Evolutionary conservation across 2,797 vertebrate genomes (phyloP).

Genomic region (Trematomus bernacchii): DNA sequence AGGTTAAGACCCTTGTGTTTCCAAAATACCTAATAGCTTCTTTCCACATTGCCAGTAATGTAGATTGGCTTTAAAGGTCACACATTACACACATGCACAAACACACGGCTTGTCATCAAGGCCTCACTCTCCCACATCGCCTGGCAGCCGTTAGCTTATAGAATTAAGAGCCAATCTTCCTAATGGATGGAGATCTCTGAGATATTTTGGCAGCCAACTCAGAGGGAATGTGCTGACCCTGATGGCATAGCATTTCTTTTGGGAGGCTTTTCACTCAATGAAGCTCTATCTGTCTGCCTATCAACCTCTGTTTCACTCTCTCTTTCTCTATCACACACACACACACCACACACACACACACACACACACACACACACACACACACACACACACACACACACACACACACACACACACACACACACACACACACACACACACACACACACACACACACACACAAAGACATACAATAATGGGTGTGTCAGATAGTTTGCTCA

Average conservation of each 20-base stretch:
- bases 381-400: slow-evolving; percentile 1
- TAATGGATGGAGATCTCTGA: slow-evolving; percentile 73
- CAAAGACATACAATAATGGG: slow-evolving; percentile 37
- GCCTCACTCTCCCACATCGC: slow-evolving; percentile 45
- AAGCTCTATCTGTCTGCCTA: slow-evolving; percentile 29
- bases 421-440: slow-evolving; percentile 3
- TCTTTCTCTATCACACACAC: background rate
- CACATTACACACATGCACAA: background rate
- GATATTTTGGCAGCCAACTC: slow-evolving; percentile 61
- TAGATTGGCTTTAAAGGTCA: slow-evolving; percentile 84
- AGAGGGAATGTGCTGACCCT: slow-evolving; percentile 69
- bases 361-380: slow-evolving; percentile 4
- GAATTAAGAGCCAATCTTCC: slow-evolving; percentile 76
- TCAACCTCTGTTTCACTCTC: slow-evolving; percentile 2
- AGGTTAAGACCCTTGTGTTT: slow-evolving; percentile 37
- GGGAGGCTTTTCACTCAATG: slow-evolving; percentile 43
- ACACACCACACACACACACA: background rate
- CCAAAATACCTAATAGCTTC: slow-evolving; percentile 48
- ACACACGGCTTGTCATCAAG: slow-evolving; percentile 48
- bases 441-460: background rate
- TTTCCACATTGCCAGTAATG: slow-evolving; percentile 66
- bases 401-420: background rate
- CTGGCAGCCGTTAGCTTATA: slow-evolving; percentile 44
- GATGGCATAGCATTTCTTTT: slow-evolving; percentile 47
- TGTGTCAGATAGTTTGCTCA: slow-evolving; percentile 48